A percentile compares a stretch with the other conserved stretches of the same genome.
phyloP scores from a whole-genome alignment of 2,888 invertebrate species.

The Lumbricus terrestris region DNA sequence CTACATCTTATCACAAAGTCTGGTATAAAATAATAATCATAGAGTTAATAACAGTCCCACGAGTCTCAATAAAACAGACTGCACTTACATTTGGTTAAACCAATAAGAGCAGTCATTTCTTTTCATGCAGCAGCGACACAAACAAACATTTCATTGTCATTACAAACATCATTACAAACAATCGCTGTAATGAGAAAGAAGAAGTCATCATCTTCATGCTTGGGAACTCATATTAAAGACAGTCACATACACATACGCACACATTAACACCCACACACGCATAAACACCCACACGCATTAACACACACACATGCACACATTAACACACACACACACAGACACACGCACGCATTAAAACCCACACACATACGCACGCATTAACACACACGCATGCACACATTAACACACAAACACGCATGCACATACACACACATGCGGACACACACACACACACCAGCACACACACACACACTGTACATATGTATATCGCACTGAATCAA shows the following conservation, averaged over 20 bases:
- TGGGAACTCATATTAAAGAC: background rate
- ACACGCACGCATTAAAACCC: background rate
- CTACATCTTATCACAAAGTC: background rate
- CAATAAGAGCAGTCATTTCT: background rate
- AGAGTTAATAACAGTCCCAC: background rate
- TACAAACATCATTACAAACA: background rate
- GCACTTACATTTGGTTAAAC: background rate
- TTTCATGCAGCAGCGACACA: background rate
- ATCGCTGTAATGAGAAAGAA: background rate
- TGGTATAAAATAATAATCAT: slow-evolving; percentile 3
- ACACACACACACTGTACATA: background rate
- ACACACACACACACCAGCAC: no score
- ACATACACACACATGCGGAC: no score
- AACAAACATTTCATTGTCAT: background rate
- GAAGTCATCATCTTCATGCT: background rate
- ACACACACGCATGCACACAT: background rate
- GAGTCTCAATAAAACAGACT: background rate
- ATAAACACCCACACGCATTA: no score
- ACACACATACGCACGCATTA: no score
- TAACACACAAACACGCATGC: no score
- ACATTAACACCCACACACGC: no score
- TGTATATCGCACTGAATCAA: background rate
- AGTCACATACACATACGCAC: background rate
- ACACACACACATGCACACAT: no score
- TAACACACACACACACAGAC: background rate